Percentiles rank a stretch among this genome's conserved stretches.
Evolutionary conservation across 2,888 invertebrate genomes (phyloP).

Genomic region (Lymantria monacha): DNA sequence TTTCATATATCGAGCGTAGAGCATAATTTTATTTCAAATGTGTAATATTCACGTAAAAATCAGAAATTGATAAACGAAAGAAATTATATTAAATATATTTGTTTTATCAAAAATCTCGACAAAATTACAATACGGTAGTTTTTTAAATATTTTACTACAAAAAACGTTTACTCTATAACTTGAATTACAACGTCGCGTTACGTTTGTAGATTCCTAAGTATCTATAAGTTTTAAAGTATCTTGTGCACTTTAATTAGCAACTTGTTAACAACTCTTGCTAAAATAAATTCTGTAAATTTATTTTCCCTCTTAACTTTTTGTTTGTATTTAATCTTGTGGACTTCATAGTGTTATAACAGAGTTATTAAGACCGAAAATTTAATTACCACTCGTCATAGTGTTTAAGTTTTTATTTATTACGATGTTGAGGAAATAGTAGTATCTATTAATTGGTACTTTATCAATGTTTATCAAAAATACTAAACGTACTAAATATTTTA

Average conservation of each 20-base stretch:
- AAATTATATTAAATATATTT: too few species aligned
- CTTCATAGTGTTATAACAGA: not conserved
- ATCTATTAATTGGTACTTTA: too few species aligned
- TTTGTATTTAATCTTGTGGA: not conserved
- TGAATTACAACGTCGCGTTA: not conserved
- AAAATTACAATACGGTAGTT: too few species aligned
- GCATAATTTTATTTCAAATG: too few species aligned
- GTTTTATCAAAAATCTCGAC: too few species aligned
- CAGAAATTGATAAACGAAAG: too few species aligned
- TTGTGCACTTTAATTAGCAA: constrained; percentile 21
- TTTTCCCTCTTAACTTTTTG: not conserved
- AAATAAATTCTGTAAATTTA: constrained; percentile 2
- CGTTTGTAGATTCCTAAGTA: constrained; percentile 11
- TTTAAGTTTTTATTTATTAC: not conserved
- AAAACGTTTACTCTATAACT: not conserved
- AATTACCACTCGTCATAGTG: not conserved
- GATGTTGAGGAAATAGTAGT: too few species aligned
- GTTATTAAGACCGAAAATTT: not conserved
- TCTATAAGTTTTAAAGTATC: constrained; percentile 19
- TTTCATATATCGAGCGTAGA: too few species aligned
- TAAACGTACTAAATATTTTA: too few species aligned
- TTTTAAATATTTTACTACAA: too few species aligned
- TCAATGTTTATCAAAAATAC: too few species aligned
- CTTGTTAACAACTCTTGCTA: constrained; percentile 13
- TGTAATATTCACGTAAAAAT: too few species aligned